Base-by-base conservation (phyloP, 2,797 vertebrate species). In the Amblyopsis hoosieri region DNA sequence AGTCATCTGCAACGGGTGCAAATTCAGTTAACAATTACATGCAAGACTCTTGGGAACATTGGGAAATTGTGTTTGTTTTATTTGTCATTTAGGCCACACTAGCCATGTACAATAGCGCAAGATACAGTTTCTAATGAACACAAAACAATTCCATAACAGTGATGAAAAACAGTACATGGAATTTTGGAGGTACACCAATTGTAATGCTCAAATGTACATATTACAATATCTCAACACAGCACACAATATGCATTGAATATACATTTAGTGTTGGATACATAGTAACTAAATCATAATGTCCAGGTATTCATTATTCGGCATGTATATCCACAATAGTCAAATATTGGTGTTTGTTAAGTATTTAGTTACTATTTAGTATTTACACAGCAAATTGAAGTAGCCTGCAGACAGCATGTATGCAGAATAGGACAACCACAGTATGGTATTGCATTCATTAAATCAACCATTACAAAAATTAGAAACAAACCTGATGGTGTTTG, bases 401-500 rank as follows among this genome's bases (percentile, higher is more conserved):
- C 88, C 90, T 90, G 88, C 89, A 78, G 71, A 62, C 45, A 69
- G 69, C 45, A 54, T 57, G 19, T 17, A 23, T 6, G 10, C 17
- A 5, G 14, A 29, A 29, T 42, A 66, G 15, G 64, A 79, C 57
- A 74, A 56, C 42, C 3, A 29, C 23, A 29, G 23, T 62, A 52
- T 48, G 49, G 45, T 33, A 61, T 64, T 62, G 74, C 71, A 74
- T 58, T 72, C 4, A 29, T 59, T 23, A 31, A 69, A 64, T 71
- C 48, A 61, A 62, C 12, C 59, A 45, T 64, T 81, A 78, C 31
- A 87, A 82, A 86, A 82, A 49, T 47, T 45, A 67, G 74, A 74
- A n/a, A 80, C 84, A 81, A 57, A 83, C 84, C 86, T 88, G 89
- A 89, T 81, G 71, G 69, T 82, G 75, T 80, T 83, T 83, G 72